Evolutionary conservation across 2,888 invertebrate species (phyloP).

Genomic region (Apamea epomidion): DNA sequence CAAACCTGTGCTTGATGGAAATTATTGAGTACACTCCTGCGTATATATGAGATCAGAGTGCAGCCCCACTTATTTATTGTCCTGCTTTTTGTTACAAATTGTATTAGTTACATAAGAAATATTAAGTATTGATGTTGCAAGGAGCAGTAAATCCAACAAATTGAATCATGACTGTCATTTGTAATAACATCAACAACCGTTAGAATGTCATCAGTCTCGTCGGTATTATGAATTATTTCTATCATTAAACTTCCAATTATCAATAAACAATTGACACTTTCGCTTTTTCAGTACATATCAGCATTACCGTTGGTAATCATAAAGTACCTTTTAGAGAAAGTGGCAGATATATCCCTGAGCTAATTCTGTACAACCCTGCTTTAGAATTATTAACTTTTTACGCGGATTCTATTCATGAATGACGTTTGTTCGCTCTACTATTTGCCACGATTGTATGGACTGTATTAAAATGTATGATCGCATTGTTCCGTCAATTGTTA

Average conservation of each 20-base stretch:
- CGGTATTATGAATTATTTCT: constrained; percentile 25
- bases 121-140: constrained; percentile 34
- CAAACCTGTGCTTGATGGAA: constrained; percentile 23
- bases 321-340: constrained; percentile 37
- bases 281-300: constrained; percentile 36
- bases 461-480: constrained; percentile 79
- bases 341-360: constrained; percentile 31
- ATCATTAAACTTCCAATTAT: constrained; percentile 27
- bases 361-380: constrained; percentile 37
- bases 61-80: background rate
- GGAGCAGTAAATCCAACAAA: constrained; percentile 35
- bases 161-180: constrained; percentile 43
- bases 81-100: constrained; percentile 5
- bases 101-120: constrained; percentile 23
- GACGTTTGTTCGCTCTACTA: constrained; percentile 68
- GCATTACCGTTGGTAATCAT: constrained; percentile 9
- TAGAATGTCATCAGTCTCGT: constrained; percentile 40
- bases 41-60: constrained; percentile 16
- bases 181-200: constrained; percentile 19
- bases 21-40: constrained; percentile 1
- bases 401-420: constrained; percentile 48
- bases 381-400: constrained; percentile 42
- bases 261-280: constrained; percentile 39
- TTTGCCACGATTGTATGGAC: constrained; percentile 77
- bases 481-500: constrained; percentile 78